Evolutionary conservation across 1,140 invertebrate species (phyloP), one percentile per base, ranked within the genome.

Genomic region (Cherax destructor): DNA sequence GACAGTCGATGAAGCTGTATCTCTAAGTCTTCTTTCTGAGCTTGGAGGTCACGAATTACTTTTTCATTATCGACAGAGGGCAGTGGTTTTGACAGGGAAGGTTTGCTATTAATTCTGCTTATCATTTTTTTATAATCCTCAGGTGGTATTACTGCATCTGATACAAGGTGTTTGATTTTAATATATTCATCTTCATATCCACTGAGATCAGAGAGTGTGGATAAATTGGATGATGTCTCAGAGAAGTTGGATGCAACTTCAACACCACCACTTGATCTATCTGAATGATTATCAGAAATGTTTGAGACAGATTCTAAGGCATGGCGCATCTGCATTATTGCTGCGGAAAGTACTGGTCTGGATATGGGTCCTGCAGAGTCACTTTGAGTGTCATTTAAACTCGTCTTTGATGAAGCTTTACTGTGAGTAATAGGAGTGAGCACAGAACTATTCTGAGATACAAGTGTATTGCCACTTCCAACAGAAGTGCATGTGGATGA

Each of bases 161-260:
- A 90, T 13, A 92, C 87, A 56, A 92, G 83, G 47, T 83, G 81
- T 50, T 86, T 89, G 61, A 92, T 86, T 61, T 61, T 92, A 18
- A 89, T 65, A 69, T 92, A 92, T 50, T 92, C 92, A n/a, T 92
- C 92, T 59, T 92, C 83, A 89, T 92, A 92, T 18, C 92, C 92
- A 86, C 92, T 92, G 16, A 92, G 87, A 81, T 92, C 92, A 74
- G 87, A 90, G 18, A 92, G 83, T 30, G 92, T 92, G 30, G 92
- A 92, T 59, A 92, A 72, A 76, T 92, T 92, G 13, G 92, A 92
- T n/a, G 87, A 92, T 21, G 90, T 86, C 47, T 91, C 90, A 30
- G 90, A 91, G 50, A 83, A 89, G 13, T 76, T 81, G n/a, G 87
- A 89, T 21, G 80, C 69, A 56, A 81, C 24, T 50, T 91, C 89